Conservation (phyloP, 2,797 vertebrate genomes). For the Bothrops alternatus region DNA sequence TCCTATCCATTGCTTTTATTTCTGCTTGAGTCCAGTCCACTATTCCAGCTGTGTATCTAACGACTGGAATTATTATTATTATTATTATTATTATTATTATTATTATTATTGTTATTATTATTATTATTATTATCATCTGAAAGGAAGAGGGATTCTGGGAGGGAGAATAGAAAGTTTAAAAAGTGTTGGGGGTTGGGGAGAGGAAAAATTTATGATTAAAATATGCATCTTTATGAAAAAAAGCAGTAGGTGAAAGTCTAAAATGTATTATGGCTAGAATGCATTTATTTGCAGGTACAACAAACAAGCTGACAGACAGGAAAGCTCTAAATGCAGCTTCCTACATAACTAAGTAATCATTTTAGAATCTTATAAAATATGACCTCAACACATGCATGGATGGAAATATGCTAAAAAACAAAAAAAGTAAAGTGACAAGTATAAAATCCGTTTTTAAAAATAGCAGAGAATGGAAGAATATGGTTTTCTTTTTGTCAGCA, state of each 20-base stretch:
- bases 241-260: background rate
- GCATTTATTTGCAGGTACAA: background rate
- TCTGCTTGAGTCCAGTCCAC: no score
- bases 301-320: background rate
- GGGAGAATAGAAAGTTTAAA: background rate
- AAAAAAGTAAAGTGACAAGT: background rate
- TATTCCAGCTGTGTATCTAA: no score
- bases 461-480: background rate
- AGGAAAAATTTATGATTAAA: background rate
- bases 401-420: background rate
- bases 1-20: no score
- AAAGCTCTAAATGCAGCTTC: background rate
- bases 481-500: background rate
- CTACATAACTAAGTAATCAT: background rate
- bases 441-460: background rate
- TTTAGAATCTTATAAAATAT: background rate
- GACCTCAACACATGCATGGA: background rate
- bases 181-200: background rate
- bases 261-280: background rate
- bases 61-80: no score
- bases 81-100: no score
- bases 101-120: no score
- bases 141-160: background rate
- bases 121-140: background rate
- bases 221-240: background rate